Base-by-base conservation (phyloP, 2,888 invertebrate species). In the Pollenia griseotomentosa region DNA sequence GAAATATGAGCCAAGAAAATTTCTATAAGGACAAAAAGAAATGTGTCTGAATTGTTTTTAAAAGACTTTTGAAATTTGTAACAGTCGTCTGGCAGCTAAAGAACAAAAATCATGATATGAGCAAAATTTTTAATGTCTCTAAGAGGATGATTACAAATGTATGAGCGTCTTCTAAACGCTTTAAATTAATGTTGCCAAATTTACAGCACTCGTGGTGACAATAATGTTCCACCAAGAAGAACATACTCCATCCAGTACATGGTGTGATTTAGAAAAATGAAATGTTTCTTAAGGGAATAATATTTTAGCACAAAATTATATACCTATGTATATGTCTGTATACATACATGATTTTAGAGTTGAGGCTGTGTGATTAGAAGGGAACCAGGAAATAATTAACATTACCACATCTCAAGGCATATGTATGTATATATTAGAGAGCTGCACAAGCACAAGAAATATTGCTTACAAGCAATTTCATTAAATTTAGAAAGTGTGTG, bases 1-100 rank as follows among this genome's bases (percentile, higher is more conserved):
- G 33, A 48, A 63, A 53, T 63, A 71, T 23, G 16, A 16, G n/a
- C 9, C 46, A 48, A 33, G 33, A 33, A 66, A 66, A 23, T 33
- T 10, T 48, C n/a, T 48, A 33, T 23, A 48, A 66, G 48, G 23
- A 55, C 57, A 14, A 14, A 33, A 23, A 55, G 11, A 55, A 3
- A 33, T 81, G 14, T 66, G 4, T 14, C 23, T 66, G 74, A 82
- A 82, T 82, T 82, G 68, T 82, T 82, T 68, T n/a, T 68, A 74
- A 82, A 74, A 74, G 19, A 59, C 74, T 82, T 74, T 59, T 46
- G 74, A 53, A 82, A 82, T 82, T 74, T 74, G 42, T 68, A 68
- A 66, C 59, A 68, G 57, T 65, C 33, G 53, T 68, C 55, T 57
- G n/a, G n/a, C 16, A 63, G 33, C 33, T 33, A 33, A 7, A 59